Conservation (phyloP, 2,797 vertebrate genomes). For the Tympanoctomys barrerae region DNA sequence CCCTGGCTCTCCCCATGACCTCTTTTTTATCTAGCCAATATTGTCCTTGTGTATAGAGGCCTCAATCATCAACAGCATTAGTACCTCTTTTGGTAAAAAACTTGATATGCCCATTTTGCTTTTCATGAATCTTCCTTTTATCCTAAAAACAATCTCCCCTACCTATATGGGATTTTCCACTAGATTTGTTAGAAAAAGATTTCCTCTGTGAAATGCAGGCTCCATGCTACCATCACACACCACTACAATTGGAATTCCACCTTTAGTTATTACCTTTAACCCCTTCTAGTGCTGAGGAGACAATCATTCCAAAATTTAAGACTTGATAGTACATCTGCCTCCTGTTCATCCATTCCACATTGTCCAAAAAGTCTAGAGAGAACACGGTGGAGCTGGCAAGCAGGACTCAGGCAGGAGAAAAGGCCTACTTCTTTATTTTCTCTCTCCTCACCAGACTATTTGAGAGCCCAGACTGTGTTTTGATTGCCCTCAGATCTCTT, state of each 20-base stretch:
- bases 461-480: background rate
- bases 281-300: conserved; percentile 99
- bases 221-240: conserved; percentile 98
- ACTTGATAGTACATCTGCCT: conserved; percentile 99
- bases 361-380: conserved; percentile 96
- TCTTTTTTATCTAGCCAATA: conserved; percentile 99
- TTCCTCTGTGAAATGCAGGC: conserved; percentile 98
- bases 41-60: conserved; percentile 98
- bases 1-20: conserved; percentile 96
- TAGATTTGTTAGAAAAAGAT: conserved; percentile 97
- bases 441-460: background rate
- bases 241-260: conserved; percentile 98
- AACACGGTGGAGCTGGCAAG: conserved; percentile 88
- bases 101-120: conserved; percentile 99
- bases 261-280: conserved; percentile 98
- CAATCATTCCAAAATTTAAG: conserved; percentile 99
- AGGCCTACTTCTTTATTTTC: background rate
- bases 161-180: conserved; percentile 98
- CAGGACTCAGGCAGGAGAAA: background rate
- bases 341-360: conserved; percentile 99
- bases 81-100: conserved; percentile 99
- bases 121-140: conserved; percentile 99
- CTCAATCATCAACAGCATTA: conserved; percentile 97
- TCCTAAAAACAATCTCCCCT: conserved; percentile 99
- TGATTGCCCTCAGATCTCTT: background rate